Conservation (phyloP, 2,888 invertebrate genomes). For the Dynastes maya region DNA sequence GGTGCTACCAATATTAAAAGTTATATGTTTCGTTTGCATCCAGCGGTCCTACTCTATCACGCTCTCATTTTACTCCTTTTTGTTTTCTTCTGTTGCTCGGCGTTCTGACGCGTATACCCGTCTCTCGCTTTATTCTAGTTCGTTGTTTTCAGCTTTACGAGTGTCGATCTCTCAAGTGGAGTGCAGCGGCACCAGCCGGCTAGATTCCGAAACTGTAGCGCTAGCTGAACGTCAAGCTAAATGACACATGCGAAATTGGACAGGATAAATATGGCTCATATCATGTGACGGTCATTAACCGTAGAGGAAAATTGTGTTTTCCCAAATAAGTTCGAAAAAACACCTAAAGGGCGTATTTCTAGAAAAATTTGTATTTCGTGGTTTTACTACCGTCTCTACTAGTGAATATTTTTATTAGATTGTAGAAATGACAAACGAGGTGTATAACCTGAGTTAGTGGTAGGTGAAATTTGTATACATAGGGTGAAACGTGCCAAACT, state of each 20-base stretch:
- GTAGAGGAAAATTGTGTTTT: not conserved
- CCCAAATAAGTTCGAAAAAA: not conserved
- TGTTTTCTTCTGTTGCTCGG: no score
- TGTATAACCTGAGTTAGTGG: no score
- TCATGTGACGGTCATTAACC: not conserved
- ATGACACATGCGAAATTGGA: not conserved
- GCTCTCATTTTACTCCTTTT: no score
- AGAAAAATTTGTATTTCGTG: no score
- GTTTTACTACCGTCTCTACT: no score
- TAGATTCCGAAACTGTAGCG: not conserved
- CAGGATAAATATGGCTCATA: not conserved
- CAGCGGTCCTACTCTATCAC: no score
- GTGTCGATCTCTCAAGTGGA: slow-evolving; percentile 8
- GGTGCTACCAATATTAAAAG: no score
- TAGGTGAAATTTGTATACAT: no score
- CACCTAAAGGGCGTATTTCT: not conserved
- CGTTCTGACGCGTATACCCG: not conserved
- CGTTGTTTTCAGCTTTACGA: slow-evolving; percentile 17
- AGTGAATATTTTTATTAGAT: no score
- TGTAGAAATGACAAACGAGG: no score
- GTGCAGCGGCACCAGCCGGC: not conserved
- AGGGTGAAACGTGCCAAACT: no score
- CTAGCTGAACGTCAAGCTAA: slow-evolving; percentile 8
- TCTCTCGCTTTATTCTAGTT: not conserved
- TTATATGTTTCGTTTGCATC: no score